Evolutionary conservation across 2,888 invertebrate genomes (phyloP).

Genomic region (Drosophila lacicola): DNA sequence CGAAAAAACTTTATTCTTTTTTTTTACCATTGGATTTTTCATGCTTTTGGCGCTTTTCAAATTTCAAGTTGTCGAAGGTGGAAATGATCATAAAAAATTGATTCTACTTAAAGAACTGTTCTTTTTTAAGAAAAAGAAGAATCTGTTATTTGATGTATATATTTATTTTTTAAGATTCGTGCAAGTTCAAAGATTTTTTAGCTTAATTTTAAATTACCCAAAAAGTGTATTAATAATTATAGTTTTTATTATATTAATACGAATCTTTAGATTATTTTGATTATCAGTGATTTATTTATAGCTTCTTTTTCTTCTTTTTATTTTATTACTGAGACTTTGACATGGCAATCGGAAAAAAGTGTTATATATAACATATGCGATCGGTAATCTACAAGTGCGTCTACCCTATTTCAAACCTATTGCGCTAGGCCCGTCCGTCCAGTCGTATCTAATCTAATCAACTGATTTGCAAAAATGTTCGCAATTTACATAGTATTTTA

Average conservation of each 20-base stretch:
- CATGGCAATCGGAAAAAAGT: neutral
- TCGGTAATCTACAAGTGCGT: neutral
- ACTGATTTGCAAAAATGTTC: slow-evolving; percentile 8
- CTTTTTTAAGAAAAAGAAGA: neutral
- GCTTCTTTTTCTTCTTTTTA: neutral
- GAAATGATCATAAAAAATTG: slow-evolving; percentile 13
- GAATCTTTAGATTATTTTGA: neutral
- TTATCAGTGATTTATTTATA: neutral
- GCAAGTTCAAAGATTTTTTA: too few relatives aligned
- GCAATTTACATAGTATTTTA: slow-evolving; percentile 22
- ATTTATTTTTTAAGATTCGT: too few relatives aligned
- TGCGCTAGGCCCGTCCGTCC: slow-evolving; percentile 19
- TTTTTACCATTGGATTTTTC: slow-evolving; percentile 41
- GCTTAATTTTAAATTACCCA: too few relatives aligned
- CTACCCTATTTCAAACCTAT: slow-evolving; percentile 5
- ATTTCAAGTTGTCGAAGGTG: slow-evolving; percentile 40
- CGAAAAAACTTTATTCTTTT: slow-evolving; percentile 3
- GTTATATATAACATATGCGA: too few relatives aligned
- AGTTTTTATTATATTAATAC: neutral
- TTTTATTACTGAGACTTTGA: neutral
- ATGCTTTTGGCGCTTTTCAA: slow-evolving; percentile 21
- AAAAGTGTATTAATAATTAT: neutral
- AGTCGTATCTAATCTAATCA: slow-evolving; percentile 18
- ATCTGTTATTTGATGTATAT: neutral
- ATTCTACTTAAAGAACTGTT: neutral